Evolutionary conservation across 2,113 vertebrate species (phyloP), one percentile per base, ranked within the genome.

Genomic region (Agelaius phoeniceus): DNA sequence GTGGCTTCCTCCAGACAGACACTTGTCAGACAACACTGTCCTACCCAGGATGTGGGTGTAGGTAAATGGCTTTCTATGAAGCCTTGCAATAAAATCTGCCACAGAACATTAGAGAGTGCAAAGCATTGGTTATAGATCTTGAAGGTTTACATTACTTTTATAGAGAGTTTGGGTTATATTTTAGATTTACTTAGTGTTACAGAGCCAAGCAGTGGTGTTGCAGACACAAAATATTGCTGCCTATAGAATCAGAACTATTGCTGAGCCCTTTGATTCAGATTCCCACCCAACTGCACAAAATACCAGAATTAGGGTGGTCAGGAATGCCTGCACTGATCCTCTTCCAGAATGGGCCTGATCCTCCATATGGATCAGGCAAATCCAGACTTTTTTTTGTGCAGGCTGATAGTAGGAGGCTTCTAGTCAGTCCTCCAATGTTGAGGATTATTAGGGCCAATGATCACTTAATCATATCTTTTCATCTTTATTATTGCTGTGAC

Each of bases 1-100:
- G 91, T 90, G 88, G 79, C 63, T 97, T 96, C 49, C 48, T 84
- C 54, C 90, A 91, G 91, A 62, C 90, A 80, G 67, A 81, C 71
- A 69, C 46, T 94, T 94, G 91, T 95, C 93, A 96, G 92, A 88
- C 66, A 90, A 39, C 62, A 65, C 33, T 80, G 92, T 94, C 67
- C 54, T 86, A 80, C 48, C 72, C 95, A 95, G 94, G 93, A 94
- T 91, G 89, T 94, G 90, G 86, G 58, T 77, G 80, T 93, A 86
- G 61, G 68, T 87, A 71, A 95, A 86, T 9, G 31, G 57, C 41
- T 93, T 92, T 86, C 84, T 89, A 3, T 72, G 79, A 91, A 91
- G 63, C 17, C 73, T 89, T 66, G 87, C 93, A 96, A 82, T 95
- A 96, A 96, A 96, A 62, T 68, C 49, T 90, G 65, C 69, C 84